A percentile compares a stretch with the other conserved stretches of the same genome.
These are phyloP conservation scores for Crambe crambe DNA, from an alignment of 37 sponge, comb jelly and placozoan genomes.

Conservation along the genomic window DNA sequence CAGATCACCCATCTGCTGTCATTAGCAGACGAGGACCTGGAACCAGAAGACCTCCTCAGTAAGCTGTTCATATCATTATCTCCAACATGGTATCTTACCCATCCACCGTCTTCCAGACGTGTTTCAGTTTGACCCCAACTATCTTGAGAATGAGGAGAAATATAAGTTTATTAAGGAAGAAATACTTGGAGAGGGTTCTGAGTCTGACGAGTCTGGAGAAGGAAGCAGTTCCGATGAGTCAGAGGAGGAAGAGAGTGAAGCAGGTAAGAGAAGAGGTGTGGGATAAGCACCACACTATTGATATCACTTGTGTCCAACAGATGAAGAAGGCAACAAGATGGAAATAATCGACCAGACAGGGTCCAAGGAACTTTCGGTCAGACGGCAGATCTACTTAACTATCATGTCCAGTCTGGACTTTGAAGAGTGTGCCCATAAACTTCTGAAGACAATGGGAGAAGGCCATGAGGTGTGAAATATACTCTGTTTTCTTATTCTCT, in stretches of 20 bases:
- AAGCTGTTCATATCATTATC: background rate
- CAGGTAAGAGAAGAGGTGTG: background rate
- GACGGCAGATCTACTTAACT: constrained; percentile 95
- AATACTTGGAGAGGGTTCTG: constrained; percentile 73
- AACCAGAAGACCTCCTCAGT: constrained; percentile 78
- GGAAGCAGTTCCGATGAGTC: constrained; percentile 42
- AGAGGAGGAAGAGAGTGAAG: constrained; percentile 55
- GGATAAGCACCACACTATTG: background rate
- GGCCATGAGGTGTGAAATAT: constrained; percentile 78
- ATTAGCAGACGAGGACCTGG: constrained; percentile 76
- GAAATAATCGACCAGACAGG: constrained; percentile 87
- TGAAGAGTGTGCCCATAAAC: constrained; percentile 98
- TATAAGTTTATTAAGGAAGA: constrained; percentile 81
- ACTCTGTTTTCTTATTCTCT: background rate
- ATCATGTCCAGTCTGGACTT: constrained; percentile 94
- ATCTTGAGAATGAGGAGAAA: constrained; percentile 77
- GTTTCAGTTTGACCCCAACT: constrained; percentile 90
- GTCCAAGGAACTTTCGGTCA: constrained; percentile 60
- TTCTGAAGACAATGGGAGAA: constrained; percentile 79
- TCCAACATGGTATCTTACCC: background rate
- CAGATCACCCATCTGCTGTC: constrained; percentile 95
- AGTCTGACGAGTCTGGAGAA: constrained; percentile 31
- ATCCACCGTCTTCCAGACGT: constrained; percentile 64
- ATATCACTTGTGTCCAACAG: constrained; percentile 8
- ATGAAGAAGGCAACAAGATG: constrained; percentile 64